These are phyloP conservation scores for Microtus montanus DNA, from an alignment of 2,113 vertebrate species.

Conservation along the genomic window DNA sequence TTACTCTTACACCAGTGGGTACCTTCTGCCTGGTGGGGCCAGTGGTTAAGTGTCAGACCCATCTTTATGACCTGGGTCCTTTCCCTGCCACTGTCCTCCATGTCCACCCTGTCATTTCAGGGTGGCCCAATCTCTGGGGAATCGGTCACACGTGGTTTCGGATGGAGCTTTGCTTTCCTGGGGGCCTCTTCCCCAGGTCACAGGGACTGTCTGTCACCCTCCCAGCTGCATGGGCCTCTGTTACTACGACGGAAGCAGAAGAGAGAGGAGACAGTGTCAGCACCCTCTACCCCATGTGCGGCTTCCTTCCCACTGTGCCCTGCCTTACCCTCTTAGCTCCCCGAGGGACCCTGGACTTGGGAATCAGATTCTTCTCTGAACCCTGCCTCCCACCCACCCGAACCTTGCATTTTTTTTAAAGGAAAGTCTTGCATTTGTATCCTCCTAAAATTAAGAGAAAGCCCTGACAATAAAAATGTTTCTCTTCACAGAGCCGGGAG, in stretches of 20 bases:
- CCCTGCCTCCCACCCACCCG: not conserved
- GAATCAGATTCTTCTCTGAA: not conserved
- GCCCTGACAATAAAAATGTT: slow-evolving; percentile 61
- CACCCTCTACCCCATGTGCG: fast-evolving
- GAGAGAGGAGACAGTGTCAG: not conserved
- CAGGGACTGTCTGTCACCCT: fast-evolving
- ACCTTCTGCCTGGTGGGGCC: not conserved
- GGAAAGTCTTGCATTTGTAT: slow-evolving; percentile 36
- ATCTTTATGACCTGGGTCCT: not conserved
- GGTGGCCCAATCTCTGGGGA: not conserved
- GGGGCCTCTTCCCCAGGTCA: not conserved
- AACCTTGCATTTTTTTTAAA: not conserved
- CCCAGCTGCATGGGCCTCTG: not conserved
- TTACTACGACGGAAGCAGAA: not conserved
- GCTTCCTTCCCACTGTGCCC: not conserved
- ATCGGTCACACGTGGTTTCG: not conserved
- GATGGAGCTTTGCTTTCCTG: not conserved
- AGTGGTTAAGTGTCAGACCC: not conserved
- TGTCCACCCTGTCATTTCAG: not conserved
- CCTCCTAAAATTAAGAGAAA: slow-evolving; percentile 55
- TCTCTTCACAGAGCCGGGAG: slow-evolving; percentile 41
- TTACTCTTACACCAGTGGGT: too few species aligned
- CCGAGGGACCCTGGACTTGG: not conserved
- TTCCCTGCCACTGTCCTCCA: not conserved
- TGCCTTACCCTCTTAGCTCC: not conserved